Percentiles rank a stretch among this genome's conserved stretches.
Evolutionary conservation across 2,797 vertebrate genomes (phyloP).

Genomic region (Enteromius argenteus): DNA sequence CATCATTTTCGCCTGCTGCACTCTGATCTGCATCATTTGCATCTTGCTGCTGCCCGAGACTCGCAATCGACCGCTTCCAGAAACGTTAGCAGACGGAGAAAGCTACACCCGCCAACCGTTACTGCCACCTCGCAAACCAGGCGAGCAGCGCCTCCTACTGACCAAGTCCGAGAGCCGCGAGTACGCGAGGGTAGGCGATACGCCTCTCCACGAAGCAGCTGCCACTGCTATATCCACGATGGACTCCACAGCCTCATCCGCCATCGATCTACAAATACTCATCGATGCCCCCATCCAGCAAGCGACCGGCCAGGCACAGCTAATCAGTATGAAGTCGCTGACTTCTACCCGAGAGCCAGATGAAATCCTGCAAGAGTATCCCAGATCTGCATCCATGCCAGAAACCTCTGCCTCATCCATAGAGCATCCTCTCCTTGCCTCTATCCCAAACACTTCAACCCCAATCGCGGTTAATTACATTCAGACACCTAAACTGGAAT

Average conservation of each 20-base stretch:
- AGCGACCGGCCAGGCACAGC: neutral
- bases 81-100: slow-evolving; percentile 90
- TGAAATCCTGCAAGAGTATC: slow-evolving; percentile 25
- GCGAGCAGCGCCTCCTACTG: slow-evolving; percentile 88
- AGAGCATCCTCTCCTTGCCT: slow-evolving; percentile 45
- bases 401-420: slow-evolving; percentile 15
- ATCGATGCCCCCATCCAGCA: slow-evolving; percentile 46
- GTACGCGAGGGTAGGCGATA: slow-evolving; percentile 87
- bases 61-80: slow-evolving; percentile 88
- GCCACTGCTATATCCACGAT: slow-evolving; percentile 81
- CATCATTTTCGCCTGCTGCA: slow-evolving; percentile 97
- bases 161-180: slow-evolving; percentile 87
- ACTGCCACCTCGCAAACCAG: slow-evolving; percentile 85
- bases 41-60: slow-evolving; percentile 95
- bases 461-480: slow-evolving; percentile 3
- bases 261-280: slow-evolving; percentile 66
- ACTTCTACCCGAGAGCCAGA: slow-evolving; percentile 6
- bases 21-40: slow-evolving; percentile 98
- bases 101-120: slow-evolving; percentile 89
- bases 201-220: slow-evolving; percentile 76
- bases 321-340: slow-evolving; percentile 7
- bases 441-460: slow-evolving; percentile 59
- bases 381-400: neutral
- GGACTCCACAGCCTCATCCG: slow-evolving; percentile 85
- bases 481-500: slow-evolving; percentile 12